Evolutionary conservation across 2,113 vertebrate species (phyloP).

Genomic region (Empidonax alnorum): DNA sequence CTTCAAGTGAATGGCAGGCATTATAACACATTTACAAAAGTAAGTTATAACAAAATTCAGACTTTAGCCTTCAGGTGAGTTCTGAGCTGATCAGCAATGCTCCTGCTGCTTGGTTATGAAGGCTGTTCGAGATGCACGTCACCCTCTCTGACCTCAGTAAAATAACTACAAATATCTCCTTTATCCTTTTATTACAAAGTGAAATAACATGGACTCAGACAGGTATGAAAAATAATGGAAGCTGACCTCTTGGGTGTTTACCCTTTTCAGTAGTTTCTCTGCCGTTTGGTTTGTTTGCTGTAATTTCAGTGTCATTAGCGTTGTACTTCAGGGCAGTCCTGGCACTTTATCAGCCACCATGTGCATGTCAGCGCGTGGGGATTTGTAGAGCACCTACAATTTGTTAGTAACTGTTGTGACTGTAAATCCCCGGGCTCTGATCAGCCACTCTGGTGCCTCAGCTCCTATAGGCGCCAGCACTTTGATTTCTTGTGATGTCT

Average conservation of each 20-base stretch:
- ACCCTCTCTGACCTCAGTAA: neutral
- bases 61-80: conserved; percentile 1
- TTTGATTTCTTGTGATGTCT: conserved; percentile 58
- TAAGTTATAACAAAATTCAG: neutral
- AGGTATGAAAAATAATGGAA: neutral
- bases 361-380: neutral
- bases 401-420: neutral
- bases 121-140: neutral
- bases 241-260: neutral
- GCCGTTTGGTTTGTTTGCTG: neutral
- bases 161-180: conserved; percentile 4
- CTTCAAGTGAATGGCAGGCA: neutral
- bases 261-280: neutral
- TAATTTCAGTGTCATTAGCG: neutral
- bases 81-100: neutral
- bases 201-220: neutral
- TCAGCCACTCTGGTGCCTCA: neutral
- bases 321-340: neutral
- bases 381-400: conserved; percentile 6
- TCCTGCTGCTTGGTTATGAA: neutral
- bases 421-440: conserved; percentile 12
- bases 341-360: neutral
- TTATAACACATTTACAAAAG: neutral
- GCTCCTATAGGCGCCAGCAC: conserved; percentile 5
- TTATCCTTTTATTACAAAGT: neutral